phyloP scores from a whole-genome alignment of 2,113 vertebrate species.

The Stomatorhinus ivindoensis region DNA sequence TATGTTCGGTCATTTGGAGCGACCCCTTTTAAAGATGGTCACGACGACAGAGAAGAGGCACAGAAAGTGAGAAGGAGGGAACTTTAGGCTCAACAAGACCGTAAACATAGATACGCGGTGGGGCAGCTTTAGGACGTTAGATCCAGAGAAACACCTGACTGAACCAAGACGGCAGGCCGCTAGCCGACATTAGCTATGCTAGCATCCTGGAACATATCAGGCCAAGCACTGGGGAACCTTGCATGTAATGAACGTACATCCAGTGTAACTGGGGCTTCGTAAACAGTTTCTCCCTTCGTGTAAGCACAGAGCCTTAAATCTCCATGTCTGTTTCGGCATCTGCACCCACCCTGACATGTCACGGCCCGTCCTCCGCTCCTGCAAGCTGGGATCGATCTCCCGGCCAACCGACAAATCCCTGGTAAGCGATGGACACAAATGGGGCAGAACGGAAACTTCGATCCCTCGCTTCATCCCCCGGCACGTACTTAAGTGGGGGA shows the following conservation, averaged over 20 bases:
- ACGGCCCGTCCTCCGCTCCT: not conserved
- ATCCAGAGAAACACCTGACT: not conserved
- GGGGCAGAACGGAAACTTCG: not conserved
- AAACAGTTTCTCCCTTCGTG: not conserved
- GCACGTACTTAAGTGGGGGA: not conserved
- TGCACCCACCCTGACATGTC: not conserved
- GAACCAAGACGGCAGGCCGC: not conserved
- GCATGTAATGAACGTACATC: not conserved
- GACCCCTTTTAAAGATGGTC: not conserved
- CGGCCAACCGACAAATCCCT: not conserved
- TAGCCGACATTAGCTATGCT: not conserved
- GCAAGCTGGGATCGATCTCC: not conserved
- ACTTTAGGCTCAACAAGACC: not conserved
- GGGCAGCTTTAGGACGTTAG: not conserved
- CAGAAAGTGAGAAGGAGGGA: no score
- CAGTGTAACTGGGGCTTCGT: not conserved
- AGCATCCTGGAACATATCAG: not conserved
- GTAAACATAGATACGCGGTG: not conserved
- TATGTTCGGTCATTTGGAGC: not conserved
- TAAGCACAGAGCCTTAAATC: not conserved
- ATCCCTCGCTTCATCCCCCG: not conserved
- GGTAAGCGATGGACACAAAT: not conserved
- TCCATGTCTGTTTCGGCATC: not conserved
- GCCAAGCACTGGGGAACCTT: not conserved
- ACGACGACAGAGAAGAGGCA: not conserved